Evolutionary conservation across 2,797 vertebrate species (phyloP).

Genomic region (Lindbergichthys nudifrons): DNA sequence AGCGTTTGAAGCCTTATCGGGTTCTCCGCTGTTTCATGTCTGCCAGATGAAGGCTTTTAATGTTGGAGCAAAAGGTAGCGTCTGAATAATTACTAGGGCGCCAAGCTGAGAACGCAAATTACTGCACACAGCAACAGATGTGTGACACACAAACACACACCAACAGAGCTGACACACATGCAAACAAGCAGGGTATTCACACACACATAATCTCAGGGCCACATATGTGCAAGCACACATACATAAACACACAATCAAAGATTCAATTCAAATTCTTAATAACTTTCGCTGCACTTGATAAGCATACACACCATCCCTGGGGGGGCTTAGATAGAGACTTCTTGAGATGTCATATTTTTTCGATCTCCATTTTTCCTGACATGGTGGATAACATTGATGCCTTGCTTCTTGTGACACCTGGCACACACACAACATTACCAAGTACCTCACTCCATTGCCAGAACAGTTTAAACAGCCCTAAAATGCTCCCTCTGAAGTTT

Average conservation of each 20-base stretch:
- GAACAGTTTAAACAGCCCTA: constrained; percentile 13
- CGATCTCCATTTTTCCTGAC: background rate
- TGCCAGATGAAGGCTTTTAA: constrained; percentile 85
- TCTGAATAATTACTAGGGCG: constrained; percentile 85
- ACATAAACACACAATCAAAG: constrained; percentile 14
- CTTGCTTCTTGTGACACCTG: background rate
- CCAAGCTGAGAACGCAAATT: constrained; percentile 87
- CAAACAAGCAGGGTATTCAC: constrained; percentile 54
- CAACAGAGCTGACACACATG: constrained; percentile 40
- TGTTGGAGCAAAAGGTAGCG: constrained; percentile 83
- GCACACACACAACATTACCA: background rate
- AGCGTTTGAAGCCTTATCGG: constrained; percentile 85
- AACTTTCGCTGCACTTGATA: constrained; percentile 9
- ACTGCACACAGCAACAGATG: constrained; percentile 83
- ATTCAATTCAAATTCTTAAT: constrained; percentile 5
- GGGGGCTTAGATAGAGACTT: background rate
- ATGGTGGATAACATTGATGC: constrained; percentile 5
- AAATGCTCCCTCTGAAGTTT: constrained; percentile 18
- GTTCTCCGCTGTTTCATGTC: constrained; percentile 82
- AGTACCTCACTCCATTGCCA: constrained; percentile 1
- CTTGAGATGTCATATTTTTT: constrained; percentile 5
- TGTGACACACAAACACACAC: constrained; percentile 56
- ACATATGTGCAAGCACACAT: constrained; percentile 1
- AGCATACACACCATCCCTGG: background rate
- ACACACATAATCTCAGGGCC: constrained; percentile 28